Evolutionary conservation across 2,113 vertebrate species (phyloP), one percentile per base, ranked within the genome.

Genomic region (Barbus barbus): DNA sequence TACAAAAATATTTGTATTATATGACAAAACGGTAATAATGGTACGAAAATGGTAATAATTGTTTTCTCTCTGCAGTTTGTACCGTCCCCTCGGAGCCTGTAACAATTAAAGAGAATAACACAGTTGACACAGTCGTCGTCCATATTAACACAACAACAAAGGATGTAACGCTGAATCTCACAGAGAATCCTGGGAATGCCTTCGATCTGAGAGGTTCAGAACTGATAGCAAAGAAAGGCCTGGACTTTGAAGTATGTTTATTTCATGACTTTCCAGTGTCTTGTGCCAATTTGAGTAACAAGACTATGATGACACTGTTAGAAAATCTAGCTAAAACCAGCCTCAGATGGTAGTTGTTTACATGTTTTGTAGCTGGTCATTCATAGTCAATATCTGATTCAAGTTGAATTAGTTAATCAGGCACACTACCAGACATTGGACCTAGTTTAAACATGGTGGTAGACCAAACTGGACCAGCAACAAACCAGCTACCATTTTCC

Each of bases 241-340:
- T 95, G 72, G 94, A 95, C 82, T 95, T 92, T 73, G 94, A 95
- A 92, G 94, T 94, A 89, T 38, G 82, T 76, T 72, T 11, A 16
- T 60, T 69, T 76, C 44, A 28, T 38, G 18, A 22, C 65, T 81
- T 69, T n/a, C 4, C 38, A n/a, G 46, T 38, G 1, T n/a, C 18
- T 44, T 33, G 1, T 46, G 24, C 2, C 18, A 18, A n/a, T 41
- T 67, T 76, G 31, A 28, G 11, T 11, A 69, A 20, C 13, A 18
- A 38, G n/a, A 38, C 7, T 16, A 7, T 26, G 8, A 78, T n/a
- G 74, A 20, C 4, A 20, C 51, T 56, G 48, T 9, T 36, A 5
- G 46, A 33, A 76, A 76, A 76, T 31, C 16, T 2, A 8, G 13
- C 2, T 33, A 33, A 31, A 67, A 1, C 18, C 18, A 22, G 33